Percentiles rank a stretch among this genome's conserved stretches.
Conservation (phyloP, 2,888 invertebrate species). For the Timema cristinae region DNA sequence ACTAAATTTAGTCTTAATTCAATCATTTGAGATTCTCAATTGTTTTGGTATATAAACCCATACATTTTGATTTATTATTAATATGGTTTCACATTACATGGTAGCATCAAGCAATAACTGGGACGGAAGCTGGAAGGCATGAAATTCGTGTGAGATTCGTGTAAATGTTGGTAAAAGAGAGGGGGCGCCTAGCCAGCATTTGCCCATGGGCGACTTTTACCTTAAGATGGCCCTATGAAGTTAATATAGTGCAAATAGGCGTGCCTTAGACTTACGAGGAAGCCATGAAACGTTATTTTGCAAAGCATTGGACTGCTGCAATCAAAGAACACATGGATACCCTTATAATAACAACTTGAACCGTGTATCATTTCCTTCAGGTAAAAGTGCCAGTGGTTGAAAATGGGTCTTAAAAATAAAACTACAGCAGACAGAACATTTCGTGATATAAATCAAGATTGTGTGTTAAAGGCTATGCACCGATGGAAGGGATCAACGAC, state of each 20-base stretch:
- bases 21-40: background rate
- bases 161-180: background rate
- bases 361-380: too few species aligned
- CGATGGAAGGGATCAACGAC: too few species aligned
- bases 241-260: background rate
- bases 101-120: background rate
- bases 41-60: background rate
- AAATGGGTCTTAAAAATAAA: too few species aligned
- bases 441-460: too few species aligned
- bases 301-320: too few species aligned
- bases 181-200: background rate
- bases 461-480: too few species aligned
- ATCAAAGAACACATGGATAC: too few species aligned
- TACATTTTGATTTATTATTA: background rate
- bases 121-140: background rate
- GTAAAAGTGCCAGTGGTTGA: too few species aligned
- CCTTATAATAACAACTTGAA: too few species aligned
- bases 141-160: background rate
- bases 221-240: background rate
- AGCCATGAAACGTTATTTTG: too few species aligned
- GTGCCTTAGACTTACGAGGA: too few species aligned
- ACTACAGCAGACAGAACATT: too few species aligned
- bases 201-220: slow-evolving; percentile 4
- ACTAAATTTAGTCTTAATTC: background rate
- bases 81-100: background rate